Evolutionary conservation across 2,888 invertebrate genomes (phyloP).

Genomic region (Galeruca laticollis): DNA sequence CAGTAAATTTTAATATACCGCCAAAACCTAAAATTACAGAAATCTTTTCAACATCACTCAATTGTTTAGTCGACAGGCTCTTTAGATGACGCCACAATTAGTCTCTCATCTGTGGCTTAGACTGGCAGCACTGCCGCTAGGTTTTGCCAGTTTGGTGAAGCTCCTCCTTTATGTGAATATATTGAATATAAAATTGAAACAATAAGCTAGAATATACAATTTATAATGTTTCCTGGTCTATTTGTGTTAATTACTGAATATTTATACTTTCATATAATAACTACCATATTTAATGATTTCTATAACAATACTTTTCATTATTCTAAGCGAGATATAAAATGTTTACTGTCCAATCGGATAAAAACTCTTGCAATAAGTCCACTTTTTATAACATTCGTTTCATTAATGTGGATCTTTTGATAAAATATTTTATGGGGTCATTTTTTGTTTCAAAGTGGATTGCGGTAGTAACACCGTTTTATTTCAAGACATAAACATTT

Average conservation of each 20-base stretch:
- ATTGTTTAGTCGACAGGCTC: too few relatives aligned
- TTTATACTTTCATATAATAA: constrained; percentile 55
- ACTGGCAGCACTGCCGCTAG: too few relatives aligned
- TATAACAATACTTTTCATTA: constrained; percentile 55
- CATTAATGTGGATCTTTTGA: constrained; percentile 62
- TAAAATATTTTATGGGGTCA: constrained; percentile 59
- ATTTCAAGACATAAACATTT: constrained; percentile 60
- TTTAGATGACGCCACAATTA: too few relatives aligned
- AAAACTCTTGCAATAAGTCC: constrained; percentile 56
- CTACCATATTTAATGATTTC: constrained; percentile 58
- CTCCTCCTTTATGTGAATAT: too few relatives aligned
- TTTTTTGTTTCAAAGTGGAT: constrained; percentile 59
- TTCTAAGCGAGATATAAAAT: constrained; percentile 57
- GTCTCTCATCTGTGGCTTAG: too few relatives aligned
- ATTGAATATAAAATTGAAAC: too few relatives aligned
- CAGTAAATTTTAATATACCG: too few relatives aligned
- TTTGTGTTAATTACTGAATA: constrained; percentile 46
- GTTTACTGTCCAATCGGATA: constrained; percentile 56
- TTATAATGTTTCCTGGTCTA: background rate
- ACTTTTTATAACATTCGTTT: constrained; percentile 56
- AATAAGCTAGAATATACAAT: background rate
- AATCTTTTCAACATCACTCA: too few relatives aligned
- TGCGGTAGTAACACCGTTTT: constrained; percentile 59
- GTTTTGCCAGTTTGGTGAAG: too few relatives aligned
- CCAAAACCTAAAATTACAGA: too few relatives aligned